Evolutionary conservation across 2,113 vertebrate genomes (phyloP), one percentile per base, ranked within the genome.

Genomic region (Callocephalon fimbriatum): DNA sequence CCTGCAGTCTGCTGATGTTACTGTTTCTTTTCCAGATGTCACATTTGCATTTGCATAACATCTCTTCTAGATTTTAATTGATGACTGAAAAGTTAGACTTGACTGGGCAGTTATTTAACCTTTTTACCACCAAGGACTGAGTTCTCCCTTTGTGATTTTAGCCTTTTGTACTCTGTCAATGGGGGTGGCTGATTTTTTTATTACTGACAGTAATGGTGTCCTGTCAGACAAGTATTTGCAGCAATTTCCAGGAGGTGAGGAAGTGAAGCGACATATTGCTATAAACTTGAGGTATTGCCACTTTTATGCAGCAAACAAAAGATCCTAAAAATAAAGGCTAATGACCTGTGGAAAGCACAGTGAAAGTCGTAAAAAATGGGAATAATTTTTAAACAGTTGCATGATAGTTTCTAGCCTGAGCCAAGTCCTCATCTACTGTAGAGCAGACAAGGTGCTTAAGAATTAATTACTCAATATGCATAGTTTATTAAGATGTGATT

Each of bases 401-500:
- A 25, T 61, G 27, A 9, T 67, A 26, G 20, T 78, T 87, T 79
- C 91, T 95, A 40, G 38, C 50, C 89, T 56, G 48, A 83, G 83
- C 51, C 89, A 82, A 53, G 35, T 23, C 71, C 70, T 48, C 10
- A 19, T 85, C 85, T 86, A 35, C 26, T 94, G 47, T 31, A 67
- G 74, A 88, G 20, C 42, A 82, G 31, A 53, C 17, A 81, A 86
- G 67, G 63, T 92, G 37, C 63, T 88, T 77, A 88, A 74, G 88
- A 97, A 97, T 97, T 97, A 96, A 96, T 95, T 94, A 62, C 47
- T 27, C 68, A 29, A 95, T 96, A 75, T 84, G 79, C 92, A 78
- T 81, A 68, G 90, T 71, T 97, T 73, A 92, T 98, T 92, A 97
- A 96, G 90, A 86, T 90, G 94, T 94, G 93, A 92, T 70, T 95